Evolutionary conservation across 2,797 vertebrate genomes (phyloP).

Genomic region (Sebastes vulpes): DNA sequence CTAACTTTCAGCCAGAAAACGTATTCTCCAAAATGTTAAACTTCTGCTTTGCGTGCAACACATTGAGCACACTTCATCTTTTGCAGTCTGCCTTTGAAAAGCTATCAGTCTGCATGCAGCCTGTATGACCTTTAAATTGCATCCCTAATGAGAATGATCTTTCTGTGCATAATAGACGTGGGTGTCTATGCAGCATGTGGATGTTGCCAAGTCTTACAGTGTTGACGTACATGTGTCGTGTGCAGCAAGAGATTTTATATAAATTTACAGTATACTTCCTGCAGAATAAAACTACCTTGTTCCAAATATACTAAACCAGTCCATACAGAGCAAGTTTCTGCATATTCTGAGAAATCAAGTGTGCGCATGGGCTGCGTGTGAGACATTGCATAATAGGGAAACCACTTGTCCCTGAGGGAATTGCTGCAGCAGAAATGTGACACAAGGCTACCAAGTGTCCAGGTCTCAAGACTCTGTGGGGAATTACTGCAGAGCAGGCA

Average conservation of each 20-base stretch:
- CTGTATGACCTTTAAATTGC: neutral
- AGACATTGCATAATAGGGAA: conserved; percentile 36
- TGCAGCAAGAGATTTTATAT: neutral
- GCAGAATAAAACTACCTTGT: neutral
- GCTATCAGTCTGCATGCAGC: neutral
- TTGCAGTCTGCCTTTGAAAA: neutral
- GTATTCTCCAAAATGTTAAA: neutral
- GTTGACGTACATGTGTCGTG: neutral
- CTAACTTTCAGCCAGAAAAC: neutral
- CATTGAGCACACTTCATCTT: neutral
- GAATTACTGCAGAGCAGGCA: conserved; percentile 53
- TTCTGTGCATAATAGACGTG: neutral
- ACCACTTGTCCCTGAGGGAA: conserved; percentile 26
- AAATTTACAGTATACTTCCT: neutral
- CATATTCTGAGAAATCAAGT: conserved; percentile 3
- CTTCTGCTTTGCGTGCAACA: neutral
- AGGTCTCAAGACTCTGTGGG: conserved; percentile 27
- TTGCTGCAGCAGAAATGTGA: conserved; percentile 60
- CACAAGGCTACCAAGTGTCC: conserved; percentile 62
- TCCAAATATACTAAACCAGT: neutral
- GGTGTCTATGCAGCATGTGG: neutral
- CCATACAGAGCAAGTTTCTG: neutral
- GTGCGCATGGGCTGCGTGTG: neutral
- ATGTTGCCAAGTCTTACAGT: neutral
- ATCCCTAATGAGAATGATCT: neutral